Evolutionary conservation across 2,797 vertebrate genomes (phyloP), one percentile per base, ranked within the genome.

Genomic region (Mallotus villosus): DNA sequence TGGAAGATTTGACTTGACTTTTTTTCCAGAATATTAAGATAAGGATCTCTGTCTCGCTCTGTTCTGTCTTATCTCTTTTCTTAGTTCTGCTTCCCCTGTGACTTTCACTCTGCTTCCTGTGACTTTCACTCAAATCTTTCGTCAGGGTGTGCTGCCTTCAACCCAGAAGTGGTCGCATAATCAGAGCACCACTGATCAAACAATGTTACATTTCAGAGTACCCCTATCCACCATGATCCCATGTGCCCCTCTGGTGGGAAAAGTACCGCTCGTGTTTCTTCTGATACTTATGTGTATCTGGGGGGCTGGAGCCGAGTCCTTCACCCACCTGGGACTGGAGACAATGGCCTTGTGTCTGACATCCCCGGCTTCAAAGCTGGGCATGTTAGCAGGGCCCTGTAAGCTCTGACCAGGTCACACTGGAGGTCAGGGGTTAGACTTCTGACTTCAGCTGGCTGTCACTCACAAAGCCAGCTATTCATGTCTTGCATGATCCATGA

Each of bases 1-100:
- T 57, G 27, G 12, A n/a, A 32, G 32, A 16, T 29, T 37, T 55
- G 19, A 17, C 6, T 55, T 14, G 12, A 17, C 17, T 51, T 51
- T 8, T 53, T 63, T 64, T 69, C n/a, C 41, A 12, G 41, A 46
- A 46, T 46, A 46, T 14, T 66, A 34, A 65, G 32, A 62, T 37
- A 49, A 22, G 60, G 63, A 69, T 9, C 22, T 32, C 24, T 61
- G 19, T 60, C 2, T 29, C n/a, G 11, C 25, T 63, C 4, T 16
- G 3, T n/a, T 8, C 17, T 19, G 5, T 16, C 2, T 8, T n/a
- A 17, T 63, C 61, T 63, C 17, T 63, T 22, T 63, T 22, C n/a
- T 7, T 7, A 0, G 16, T 25, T 32, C 61, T 63, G 4, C 4
- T n/a, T 17, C 5, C 61, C n/a, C 17, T 63, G 8, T 27, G 22